Evolutionary conservation across 2,797 vertebrate genomes (phyloP), one percentile per base, ranked within the genome.

Genomic region (Loriculus beryllinus): DNA sequence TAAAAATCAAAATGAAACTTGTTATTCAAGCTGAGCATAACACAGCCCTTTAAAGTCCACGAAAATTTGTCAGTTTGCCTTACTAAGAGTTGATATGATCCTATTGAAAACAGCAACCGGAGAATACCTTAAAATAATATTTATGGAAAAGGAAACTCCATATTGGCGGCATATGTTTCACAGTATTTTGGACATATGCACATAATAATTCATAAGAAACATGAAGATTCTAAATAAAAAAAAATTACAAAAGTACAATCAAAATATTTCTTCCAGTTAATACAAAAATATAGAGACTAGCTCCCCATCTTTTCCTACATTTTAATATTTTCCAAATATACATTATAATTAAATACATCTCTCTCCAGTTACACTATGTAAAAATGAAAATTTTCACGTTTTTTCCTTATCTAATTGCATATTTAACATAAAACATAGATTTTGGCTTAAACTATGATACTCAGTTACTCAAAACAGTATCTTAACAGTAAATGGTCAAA

Each of bases 281-380:
- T 26, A n/a, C 8, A 42, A 29, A 20, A 6, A 11, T 22, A 19
- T 1, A 28, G 13, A 25, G 22, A 68, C 3, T 31, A 26, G 65
- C 40, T 13, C 43, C 16, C 39, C 6, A 10, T 5, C 3, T 60
- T 28, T 20, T 31, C 13, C 65, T 42, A 12, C 6, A 13, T 65
- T 39, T 67, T 7, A 22, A 5, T 12, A 43, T 37, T 82, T 43
- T 51, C 7, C 0, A 21, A 23, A 51, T 19, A 39, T 0, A 14
- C 10, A 10, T 19, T 15, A 8, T 19, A 49, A 14, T 71, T 19
- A 35, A 80, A 57, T 14, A 23, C 25, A 40, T 23, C 22, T 71
- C 37, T 13, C 42, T 28, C 21, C 75, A 60, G 25, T 10, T n/a
- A 60, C 7, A 22, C 15, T 1, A 3, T 1, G 5, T 20, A 69